A percentile compares a stretch with the other conserved stretches of the same genome.
These are phyloP conservation scores for Callimorpha dominula DNA, from an alignment of 2,888 invertebrate species.

Conservation along the genomic window DNA sequence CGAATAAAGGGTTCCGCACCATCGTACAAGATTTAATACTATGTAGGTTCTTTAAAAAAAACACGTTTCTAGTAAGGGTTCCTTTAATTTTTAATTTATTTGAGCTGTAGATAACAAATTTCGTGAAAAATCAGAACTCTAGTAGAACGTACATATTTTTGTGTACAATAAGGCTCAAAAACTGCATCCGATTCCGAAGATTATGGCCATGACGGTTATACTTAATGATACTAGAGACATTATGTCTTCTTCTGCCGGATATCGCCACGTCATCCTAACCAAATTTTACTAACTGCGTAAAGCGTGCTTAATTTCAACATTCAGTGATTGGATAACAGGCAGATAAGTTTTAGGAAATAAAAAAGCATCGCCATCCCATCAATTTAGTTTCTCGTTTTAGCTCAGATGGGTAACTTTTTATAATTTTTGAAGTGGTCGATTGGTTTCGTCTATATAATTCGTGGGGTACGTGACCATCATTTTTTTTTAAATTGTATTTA, in stretches of 20 bases:
- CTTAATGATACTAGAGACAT: constrained; percentile 26
- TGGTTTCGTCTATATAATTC: constrained; percentile 78
- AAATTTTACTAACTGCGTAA: constrained; percentile 65
- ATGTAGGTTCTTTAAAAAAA: too few species aligned
- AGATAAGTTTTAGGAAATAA: constrained; percentile 70
- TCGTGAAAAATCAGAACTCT: not conserved
- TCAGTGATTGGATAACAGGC: constrained; percentile 70
- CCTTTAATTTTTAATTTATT: too few species aligned
- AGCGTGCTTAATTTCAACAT: constrained; percentile 74
- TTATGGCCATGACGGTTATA: constrained; percentile 16
- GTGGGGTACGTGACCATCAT: constrained; percentile 80
- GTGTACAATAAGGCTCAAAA: not conserved
- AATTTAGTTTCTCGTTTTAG: constrained; percentile 68
- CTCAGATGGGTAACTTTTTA: constrained; percentile 76
- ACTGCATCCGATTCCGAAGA: constrained; percentile 4
- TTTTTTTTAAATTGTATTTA: constrained; percentile 64
- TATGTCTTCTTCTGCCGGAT: constrained; percentile 45
- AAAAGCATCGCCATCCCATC: constrained; percentile 67
- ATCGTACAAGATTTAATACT: too few species aligned
- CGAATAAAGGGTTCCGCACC: too few species aligned
- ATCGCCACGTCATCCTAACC: constrained; percentile 60
- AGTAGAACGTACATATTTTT: not conserved
- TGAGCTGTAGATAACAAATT: not conserved
- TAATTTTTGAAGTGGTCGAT: constrained; percentile 72
- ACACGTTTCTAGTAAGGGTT: too few species aligned